Base-by-base conservation (phyloP, 1,140 invertebrate species). In the Heliconius melpomene region DNA sequence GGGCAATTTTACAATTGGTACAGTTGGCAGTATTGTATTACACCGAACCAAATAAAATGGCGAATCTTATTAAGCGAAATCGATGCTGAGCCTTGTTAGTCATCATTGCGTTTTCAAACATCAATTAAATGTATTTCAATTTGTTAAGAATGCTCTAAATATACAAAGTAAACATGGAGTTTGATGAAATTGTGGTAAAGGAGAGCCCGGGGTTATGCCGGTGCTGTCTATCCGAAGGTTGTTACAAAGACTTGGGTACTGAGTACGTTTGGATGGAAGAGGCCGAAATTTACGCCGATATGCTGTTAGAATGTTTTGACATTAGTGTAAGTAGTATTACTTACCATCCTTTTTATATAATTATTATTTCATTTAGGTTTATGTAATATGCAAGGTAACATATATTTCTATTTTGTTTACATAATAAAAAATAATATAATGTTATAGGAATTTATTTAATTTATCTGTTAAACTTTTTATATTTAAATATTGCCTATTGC, bases 251-350 rank as follows among this genome's bases (percentile, higher is more conserved):
- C 71, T 75, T 94, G 50, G 86, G 90, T 1, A 85, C 89, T 0
- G 93, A 93, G 70, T 94, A 94, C 75, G 80, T 81, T 74, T 94
- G 93, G 92, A 93, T 94, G 91, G 90, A 89, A 70, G 91, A 93
- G 36, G 90, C 84, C 32, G 93, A 94, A 85, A 82, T 94, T 54
- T 94, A 94, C 54, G 93, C 93, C n/a, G 93, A 94, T 89, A 93
- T 94, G 90, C 79, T 94, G 11, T 81, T 94, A 40, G 93, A 94
- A 88, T 94, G 93, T 79, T 94, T 94, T 60, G 93, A 94, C 90
- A 93, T 94, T 80, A 89, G 91, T 77, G 93, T 94, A 87, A 90
- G 93, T 92, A 80, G 38, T 38, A 11, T 71, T 72, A 60, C 32
- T 54, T 75, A 60, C n/a, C 66, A 13, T 40, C 26, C 1, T 66